Base-by-base conservation (phyloP, 1,140 invertebrate genomes). In the Drosophila rufa region DNA sequence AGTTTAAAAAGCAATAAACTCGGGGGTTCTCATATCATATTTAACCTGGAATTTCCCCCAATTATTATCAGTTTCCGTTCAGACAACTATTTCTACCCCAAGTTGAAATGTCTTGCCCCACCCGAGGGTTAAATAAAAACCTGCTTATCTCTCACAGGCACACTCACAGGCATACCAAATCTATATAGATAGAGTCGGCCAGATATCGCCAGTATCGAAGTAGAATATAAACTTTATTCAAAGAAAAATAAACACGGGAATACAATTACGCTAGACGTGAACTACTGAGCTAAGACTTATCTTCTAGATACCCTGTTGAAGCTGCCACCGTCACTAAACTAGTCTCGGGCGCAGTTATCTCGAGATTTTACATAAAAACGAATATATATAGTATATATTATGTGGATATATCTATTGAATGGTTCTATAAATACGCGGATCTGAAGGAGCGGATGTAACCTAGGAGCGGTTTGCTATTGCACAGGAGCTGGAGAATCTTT, bases 291-390 rank as follows among this genome's bases (percentile, higher is more conserved):
- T 73, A 73, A 46, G 36, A 33, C 82, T 85, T 80, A 70, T 50
- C 36, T 56, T 38, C 73, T 77, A 80, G 67, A 70, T 76, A 90
- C 85, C 84, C 84, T 75, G 73, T 90, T 89, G 81, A 79, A 84
- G 57, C 84, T 89, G 85, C 81, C 84, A 89, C 84, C 84, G 59
- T 79, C 77, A 61, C 76, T 89, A 78, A 57, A 12, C 65, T 59
- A 78, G 67, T 65, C 62, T 65, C 38, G 66, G 53, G 40, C 42
- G 65, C 66, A 70, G 45, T 25, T 58, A 40, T 25, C 38, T 36
- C 38, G 48, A 76, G 36, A 77, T 75, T 55, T 61, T 74, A 33
- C 42, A 33, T 69, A 61, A 27, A 40, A n/a, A 22, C 27, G 36
- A 30, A 57, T 51, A 71, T 17, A 25, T 50, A 19, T 36, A 45